Evolutionary conservation across 64 coral and sea anemone genomes (phyloP).

Genomic region (Porites australiensis): DNA sequence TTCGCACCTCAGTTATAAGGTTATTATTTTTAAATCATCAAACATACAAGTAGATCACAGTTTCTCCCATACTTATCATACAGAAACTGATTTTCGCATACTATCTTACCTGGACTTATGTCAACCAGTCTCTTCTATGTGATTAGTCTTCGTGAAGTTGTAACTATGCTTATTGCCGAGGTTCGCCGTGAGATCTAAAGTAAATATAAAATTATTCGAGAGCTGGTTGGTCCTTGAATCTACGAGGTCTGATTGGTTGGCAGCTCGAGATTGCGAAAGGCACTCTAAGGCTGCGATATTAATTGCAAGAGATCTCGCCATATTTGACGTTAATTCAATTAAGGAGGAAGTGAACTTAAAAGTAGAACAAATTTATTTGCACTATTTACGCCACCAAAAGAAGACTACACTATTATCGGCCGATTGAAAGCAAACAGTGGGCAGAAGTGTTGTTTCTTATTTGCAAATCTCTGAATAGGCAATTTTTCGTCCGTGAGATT

Average conservation of each 20-base stretch:
- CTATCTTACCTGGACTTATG: too few species aligned
- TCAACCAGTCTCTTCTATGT: not conserved
- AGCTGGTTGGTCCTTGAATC: not conserved
- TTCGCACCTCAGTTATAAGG: too few species aligned
- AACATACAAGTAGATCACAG: too few species aligned
- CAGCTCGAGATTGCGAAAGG: not conserved
- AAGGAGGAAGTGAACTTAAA: not conserved
- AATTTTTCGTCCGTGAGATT: too few species aligned
- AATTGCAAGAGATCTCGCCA: not conserved
- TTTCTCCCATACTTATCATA: too few species aligned
- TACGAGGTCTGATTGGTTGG: conserved; percentile 16
- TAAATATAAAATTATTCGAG: conserved; percentile 1
- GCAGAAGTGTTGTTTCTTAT: too few species aligned
- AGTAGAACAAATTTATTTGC: not conserved
- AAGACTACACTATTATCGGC: not conserved
- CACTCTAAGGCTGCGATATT: not conserved
- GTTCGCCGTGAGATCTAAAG: not conserved
- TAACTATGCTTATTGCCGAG: not conserved
- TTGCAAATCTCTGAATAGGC: too few species aligned
- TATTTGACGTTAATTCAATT: conserved; percentile 36
- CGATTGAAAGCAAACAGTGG: too few species aligned
- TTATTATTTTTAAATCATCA: too few species aligned
- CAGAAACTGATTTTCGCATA: too few species aligned
- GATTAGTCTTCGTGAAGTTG: not conserved
- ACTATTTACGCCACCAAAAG: not conserved